A percentile compares a stretch with the other conserved stretches of the same genome.
These are phyloP conservation scores for Neomicropteryx cornuta DNA, from an alignment of 1,140 invertebrate species.

Conservation along the genomic window DNA sequence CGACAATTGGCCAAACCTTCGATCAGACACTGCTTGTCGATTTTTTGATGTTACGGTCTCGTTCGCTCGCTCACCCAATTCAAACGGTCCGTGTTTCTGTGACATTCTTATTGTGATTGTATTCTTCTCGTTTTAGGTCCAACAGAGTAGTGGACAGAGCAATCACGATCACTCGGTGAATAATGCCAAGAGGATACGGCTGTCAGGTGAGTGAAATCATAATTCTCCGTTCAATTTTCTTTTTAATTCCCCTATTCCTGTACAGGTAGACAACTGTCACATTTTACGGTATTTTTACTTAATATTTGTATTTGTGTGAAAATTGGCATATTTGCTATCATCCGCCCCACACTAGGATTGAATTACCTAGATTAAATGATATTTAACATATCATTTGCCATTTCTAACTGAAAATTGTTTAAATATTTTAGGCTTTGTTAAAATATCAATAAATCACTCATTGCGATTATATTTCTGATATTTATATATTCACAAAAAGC, in stretches of 20 bases:
- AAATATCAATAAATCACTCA: too few relatives aligned
- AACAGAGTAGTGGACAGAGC: slow-evolving; percentile 34
- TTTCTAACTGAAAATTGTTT: too few relatives aligned
- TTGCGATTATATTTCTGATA: too few relatives aligned
- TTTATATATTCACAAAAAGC: too few relatives aligned
- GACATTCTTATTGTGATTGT: not conserved
- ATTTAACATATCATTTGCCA: too few relatives aligned
- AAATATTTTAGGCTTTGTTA: too few relatives aligned
- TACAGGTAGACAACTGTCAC: not conserved
- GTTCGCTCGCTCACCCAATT: not conserved
- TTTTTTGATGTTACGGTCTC: not conserved
- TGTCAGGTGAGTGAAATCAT: slow-evolving; percentile 28
- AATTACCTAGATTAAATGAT: too few relatives aligned
- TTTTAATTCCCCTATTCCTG: not conserved
- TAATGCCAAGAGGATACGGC: slow-evolving; percentile 48
- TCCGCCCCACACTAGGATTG: too few relatives aligned
- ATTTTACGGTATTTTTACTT: not conserved
- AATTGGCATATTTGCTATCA: not conserved
- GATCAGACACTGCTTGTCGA: not conserved
- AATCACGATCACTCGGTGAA: slow-evolving; percentile 42
- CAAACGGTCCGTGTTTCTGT: not conserved
- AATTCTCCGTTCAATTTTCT: not conserved
- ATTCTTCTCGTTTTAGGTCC: slow-evolving; percentile 20
- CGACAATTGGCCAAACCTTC: too few relatives aligned
- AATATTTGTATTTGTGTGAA: slow-evolving; percentile 3